phyloP scores from a whole-genome alignment of 2,797 vertebrate species.

The Sternotherus odoratus region DNA sequence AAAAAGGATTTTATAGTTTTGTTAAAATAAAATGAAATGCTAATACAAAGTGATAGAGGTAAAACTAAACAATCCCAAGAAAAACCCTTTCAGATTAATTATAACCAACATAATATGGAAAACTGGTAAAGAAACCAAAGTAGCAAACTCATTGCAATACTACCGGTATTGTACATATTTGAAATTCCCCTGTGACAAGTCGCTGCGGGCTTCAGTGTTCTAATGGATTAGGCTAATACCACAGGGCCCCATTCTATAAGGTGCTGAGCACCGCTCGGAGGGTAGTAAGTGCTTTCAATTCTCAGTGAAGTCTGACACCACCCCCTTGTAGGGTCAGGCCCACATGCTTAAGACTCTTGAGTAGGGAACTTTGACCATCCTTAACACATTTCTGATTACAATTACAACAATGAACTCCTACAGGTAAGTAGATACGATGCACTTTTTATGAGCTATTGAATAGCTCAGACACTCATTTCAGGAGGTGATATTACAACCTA shows the following conservation, averaged over 20 bases:
- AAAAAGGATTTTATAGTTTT: neutral
- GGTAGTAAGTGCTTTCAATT: neutral
- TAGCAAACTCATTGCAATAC: neutral
- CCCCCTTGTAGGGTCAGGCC: neutral
- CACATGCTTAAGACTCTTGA: fast-evolving
- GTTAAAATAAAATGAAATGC: neutral
- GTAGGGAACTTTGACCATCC: neutral
- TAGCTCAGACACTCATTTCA: neutral
- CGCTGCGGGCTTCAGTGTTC: neutral
- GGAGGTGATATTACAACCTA: neutral
- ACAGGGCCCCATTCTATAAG: neutral
- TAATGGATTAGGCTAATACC: neutral
- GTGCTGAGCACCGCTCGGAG: neutral
- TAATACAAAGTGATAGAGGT: neutral
- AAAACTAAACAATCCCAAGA: conserved; percentile 29
- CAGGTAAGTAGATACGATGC: too few species aligned
- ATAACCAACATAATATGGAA: neutral
- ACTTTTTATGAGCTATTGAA: neutral
- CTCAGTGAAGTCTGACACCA: neutral
- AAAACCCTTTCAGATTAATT: neutral
- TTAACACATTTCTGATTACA: neutral
- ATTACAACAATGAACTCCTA: too few species aligned
- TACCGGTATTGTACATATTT: fast-evolving
- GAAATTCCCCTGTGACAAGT: neutral
- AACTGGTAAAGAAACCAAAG: neutral